These are phyloP conservation scores for Decapterus maruadsi DNA, from an alignment of 2,797 vertebrate species.

Conservation along the genomic window DNA sequence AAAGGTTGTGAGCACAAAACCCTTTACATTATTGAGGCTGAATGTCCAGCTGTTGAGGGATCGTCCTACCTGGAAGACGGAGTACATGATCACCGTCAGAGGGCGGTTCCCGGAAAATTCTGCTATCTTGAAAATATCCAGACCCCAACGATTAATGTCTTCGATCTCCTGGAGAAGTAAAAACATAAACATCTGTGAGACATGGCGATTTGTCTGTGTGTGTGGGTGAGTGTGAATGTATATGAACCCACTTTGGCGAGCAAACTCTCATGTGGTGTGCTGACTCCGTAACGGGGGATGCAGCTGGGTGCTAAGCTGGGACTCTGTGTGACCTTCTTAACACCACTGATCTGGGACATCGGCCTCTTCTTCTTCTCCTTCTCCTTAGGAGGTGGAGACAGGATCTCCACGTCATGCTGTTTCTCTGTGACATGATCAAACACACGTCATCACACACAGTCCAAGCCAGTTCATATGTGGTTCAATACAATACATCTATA, in stretches of 20 bases:
- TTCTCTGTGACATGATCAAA: slow-evolving; percentile 85
- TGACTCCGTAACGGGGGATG: slow-evolving; percentile 92
- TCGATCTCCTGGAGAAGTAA: slow-evolving; percentile 88
- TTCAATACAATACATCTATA: not conserved
- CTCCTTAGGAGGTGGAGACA: slow-evolving; percentile 81
- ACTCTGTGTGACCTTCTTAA: slow-evolving; percentile 84
- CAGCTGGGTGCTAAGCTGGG: slow-evolving; percentile 80
- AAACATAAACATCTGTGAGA: slow-evolving; percentile 17
- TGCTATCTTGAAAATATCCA: slow-evolving; percentile 92
- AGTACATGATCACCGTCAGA: slow-evolving; percentile 92
- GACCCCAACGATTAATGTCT: slow-evolving; percentile 92
- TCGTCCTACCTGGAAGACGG: slow-evolving; percentile 92
- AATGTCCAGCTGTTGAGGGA: not conserved
- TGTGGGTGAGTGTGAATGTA: slow-evolving; percentile 6
- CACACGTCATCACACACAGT: not conserved
- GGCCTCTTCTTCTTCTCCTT: slow-evolving; percentile 89
- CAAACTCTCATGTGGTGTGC: slow-evolving; percentile 87
- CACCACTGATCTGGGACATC: slow-evolving; percentile 92
- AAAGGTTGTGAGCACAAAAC: too few relatives aligned
- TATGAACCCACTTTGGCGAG: slow-evolving; percentile 87
- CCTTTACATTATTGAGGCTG: not conserved
- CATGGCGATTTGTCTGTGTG: not conserved
- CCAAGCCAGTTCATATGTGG: not conserved
- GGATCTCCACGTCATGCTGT: slow-evolving; percentile 92
- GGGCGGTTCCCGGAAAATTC: slow-evolving; percentile 92